Conservation (phyloP, 2,888 invertebrate species). For the Tridacna gigas region DNA sequence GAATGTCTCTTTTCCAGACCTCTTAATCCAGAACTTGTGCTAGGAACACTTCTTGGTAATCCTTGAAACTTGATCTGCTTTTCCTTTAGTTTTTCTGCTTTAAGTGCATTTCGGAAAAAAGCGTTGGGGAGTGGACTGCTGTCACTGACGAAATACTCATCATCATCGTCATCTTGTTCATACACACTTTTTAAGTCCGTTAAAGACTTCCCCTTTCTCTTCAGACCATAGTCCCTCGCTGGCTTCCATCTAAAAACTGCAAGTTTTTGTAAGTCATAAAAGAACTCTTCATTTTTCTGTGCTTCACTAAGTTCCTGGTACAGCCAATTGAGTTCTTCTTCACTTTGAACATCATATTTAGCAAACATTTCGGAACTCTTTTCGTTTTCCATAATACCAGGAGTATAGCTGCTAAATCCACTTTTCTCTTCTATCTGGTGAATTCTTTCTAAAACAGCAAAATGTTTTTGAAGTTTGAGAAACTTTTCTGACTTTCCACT, state of each 20-base stretch:
- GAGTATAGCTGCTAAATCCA: conserved; percentile 14
- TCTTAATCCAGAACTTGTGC: not conserved
- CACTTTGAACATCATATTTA: conserved; percentile 67
- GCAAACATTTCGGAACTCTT: conserved; percentile 50
- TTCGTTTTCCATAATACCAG: not conserved
- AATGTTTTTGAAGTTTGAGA: conserved; percentile 93
- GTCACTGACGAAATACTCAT: conserved; percentile 1
- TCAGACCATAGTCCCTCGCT: conserved; percentile 90
- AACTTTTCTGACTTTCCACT: conserved; percentile 92
- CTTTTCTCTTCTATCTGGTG: conserved; percentile 86
- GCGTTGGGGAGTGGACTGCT: conserved; percentile 27
- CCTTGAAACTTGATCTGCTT: conserved; percentile 12
- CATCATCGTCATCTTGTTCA: conserved; percentile 59
- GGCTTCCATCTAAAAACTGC: conserved; percentile 91
- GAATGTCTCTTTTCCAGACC: conserved; percentile 29
- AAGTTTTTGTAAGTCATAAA: conserved; percentile 91
- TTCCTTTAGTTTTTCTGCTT: conserved; percentile 39
- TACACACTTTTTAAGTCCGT: conserved; percentile 89
- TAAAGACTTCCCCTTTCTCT: conserved; percentile 94
- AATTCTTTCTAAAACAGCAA: conserved; percentile 93
- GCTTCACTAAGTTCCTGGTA: conserved; percentile 91
- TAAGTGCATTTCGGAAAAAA: conserved; percentile 51
- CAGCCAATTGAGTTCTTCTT: conserved; percentile 91
- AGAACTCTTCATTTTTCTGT: conserved; percentile 93
- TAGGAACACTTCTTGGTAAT: not conserved